Evolutionary conservation across 2,797 vertebrate genomes (phyloP), one percentile per base, ranked within the genome.

Genomic region (Fringilla coelebs): DNA sequence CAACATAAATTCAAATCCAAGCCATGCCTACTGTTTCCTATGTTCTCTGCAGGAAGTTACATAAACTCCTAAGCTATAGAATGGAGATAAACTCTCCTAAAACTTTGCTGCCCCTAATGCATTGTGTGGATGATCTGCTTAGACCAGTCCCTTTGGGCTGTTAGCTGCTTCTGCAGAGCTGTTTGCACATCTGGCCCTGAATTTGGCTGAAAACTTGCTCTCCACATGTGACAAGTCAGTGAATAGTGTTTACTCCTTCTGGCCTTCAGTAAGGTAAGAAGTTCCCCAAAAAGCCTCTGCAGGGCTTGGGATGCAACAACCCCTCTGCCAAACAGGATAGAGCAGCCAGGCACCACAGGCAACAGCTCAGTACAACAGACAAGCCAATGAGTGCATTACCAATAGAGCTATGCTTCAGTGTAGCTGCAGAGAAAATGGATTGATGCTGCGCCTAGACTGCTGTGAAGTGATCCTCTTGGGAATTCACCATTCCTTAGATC

Each of bases 11-110:
- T 90, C 40, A 55, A 70, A 58, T 55, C 26, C 24, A 41, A 75
- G n/a, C 10, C 20, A 29, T 32, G 36, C 26, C 51, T 52, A 81
- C 58, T 1, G 2, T 28, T 85, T 76, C 36, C 51, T 0, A 0
- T 66, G 48, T 28, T 78, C 55, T 78, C 83, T 86, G 58, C n/a
- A 72, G 58, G 58, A 67, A 54, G 14, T 54, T 43, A 25, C 28
- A 52, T 24, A 68, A 72, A 62, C 32, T 61, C 9, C 17, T 21
- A 48, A 88, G 40, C 46, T 46, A 25, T 16, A 78, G 54, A 68
- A 67, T 9, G 21, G 58, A 84, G 63, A 62, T 10, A 40, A 74
- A 46, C 13, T 9, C 17, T 38, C 65, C 28, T n/a, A 36, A 60
- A 77, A 63, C 3, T 41, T 63, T 5, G 1, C 36, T 80, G 4